phyloP scores from a whole-genome alignment of 2,888 invertebrate genomes.

The Synanthedon myopaeformis region DNA sequence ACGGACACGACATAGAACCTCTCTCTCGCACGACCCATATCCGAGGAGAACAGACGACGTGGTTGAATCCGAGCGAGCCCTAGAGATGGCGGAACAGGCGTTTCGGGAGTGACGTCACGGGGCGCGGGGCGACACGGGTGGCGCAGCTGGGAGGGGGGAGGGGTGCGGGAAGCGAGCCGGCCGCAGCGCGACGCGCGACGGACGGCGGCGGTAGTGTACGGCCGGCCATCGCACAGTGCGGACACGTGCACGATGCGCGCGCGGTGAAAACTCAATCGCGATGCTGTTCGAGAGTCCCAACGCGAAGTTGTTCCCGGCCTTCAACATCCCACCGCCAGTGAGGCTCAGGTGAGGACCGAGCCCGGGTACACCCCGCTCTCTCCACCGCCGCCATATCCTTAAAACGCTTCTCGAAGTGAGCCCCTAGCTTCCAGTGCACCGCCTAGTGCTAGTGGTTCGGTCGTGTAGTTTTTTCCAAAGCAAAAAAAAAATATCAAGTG shows the following conservation, averaged over 20 bases:
- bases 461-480: conserved; percentile 26
- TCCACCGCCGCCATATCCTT: conserved; percentile 8
- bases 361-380: conserved; percentile 7
- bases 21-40: not conserved
- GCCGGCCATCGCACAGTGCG: conserved; percentile 43
- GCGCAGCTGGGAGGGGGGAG: conserved; percentile 1
- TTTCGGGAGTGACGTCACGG: conserved; percentile 52
- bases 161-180: conserved; percentile 16
- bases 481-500: conserved; percentile 40
- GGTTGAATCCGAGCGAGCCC: conserved; percentile 16
- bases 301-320: conserved; percentile 76
- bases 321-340: conserved; percentile 79
- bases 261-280: conserved; percentile 51
- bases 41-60: conserved; percentile 16
- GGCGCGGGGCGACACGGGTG: conserved; percentile 21
- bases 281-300: conserved; percentile 82
- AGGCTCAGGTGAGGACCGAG: conserved; percentile 59
- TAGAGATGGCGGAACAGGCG: conserved; percentile 15
- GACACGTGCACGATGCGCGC: conserved; percentile 43
- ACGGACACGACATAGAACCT: too few relatives aligned
- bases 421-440: conserved; percentile 11
- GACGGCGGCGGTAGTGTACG: conserved; percentile 38
- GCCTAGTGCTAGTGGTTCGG: conserved; percentile 30
- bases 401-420: conserved; percentile 1
- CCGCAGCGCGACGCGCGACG: conserved; percentile 14